Evolutionary conservation across 92 coral and sea anemone species (phyloP).

Genomic region (Zoanthus gigantus): DNA sequence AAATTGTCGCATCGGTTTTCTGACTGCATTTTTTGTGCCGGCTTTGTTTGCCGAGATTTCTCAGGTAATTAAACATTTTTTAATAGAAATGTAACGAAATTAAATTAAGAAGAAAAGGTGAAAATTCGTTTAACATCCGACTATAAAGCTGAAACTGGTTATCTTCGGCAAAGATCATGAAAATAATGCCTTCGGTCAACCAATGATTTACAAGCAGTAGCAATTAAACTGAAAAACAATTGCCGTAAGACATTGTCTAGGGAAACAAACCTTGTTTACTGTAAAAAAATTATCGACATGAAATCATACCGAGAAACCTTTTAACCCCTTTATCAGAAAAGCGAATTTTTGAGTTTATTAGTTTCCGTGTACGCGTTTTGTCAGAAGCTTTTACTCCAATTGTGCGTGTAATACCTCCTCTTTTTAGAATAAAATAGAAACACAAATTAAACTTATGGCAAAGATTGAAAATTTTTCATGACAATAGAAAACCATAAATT

Average conservation of each 20-base stretch:
- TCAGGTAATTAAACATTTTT: conserved; percentile 20
- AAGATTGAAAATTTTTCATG: not conserved
- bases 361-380: not conserved
- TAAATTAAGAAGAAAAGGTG: not conserved
- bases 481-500: not conserved
- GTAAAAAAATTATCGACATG: too few species aligned
- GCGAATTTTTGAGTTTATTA: not conserved
- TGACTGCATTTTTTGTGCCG: not conserved
- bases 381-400: not conserved
- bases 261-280: too few species aligned
- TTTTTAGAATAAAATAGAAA: not conserved
- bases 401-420: not conserved
- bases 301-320: not conserved
- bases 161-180: not conserved
- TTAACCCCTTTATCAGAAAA: conserved; percentile 8
- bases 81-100: conserved; percentile 11
- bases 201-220: too few species aligned
- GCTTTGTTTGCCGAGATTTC: not conserved
- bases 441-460: not conserved
- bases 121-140: not conserved
- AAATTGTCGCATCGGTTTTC: too few species aligned
- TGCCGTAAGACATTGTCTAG: too few species aligned
- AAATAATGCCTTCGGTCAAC: too few species aligned
- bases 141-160: not conserved
- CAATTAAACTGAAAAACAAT: too few species aligned